Base-by-base conservation (phyloP, 1,140 invertebrate genomes). In the Pygmarrhopalites habei region DNA sequence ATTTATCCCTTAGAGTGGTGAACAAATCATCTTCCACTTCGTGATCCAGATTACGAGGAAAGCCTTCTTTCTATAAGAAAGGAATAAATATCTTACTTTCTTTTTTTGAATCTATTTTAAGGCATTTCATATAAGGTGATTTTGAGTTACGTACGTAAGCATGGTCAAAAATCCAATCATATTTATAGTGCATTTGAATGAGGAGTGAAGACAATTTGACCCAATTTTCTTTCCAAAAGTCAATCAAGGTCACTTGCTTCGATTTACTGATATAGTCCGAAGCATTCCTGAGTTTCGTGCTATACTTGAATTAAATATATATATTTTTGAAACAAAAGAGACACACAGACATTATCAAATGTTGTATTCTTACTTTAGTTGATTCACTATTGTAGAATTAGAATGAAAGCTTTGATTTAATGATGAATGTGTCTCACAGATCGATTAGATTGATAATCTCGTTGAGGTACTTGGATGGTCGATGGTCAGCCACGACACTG, bases 141-240 rank as follows among this genome's bases (percentile, higher is more conserved):
- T 47, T n/a, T 47, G 5, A 47, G n/a, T 47, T 47, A 5, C 62
- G 47, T 64, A 59, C 62, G 46, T 28, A 59, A 12, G 56, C 12
- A 43, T 58, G 57, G 12, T 51, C 56, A 26, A 64, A 58, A 25
- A 43, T 26, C 44, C 44, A 58, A 32, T 64, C 62, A 52, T 64
- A 64, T 43, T 64, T 58, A 15, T 28, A 58, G 43, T 59, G 55
- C 2, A 64, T 1, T 64, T 64, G 62, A 3, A n/a, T 17, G n/a
- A 64, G n/a, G 19, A 64, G 26, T 4, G 26, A 44, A 2, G 55
- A 39, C 17, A 64, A n/a, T 44, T 59, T 64, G 47, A 64, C 55
- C 62, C 62, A 64, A 43, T 28, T 44, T 49, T 58, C 62, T 35
- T 64, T 64, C 28, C 43, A 60, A 32, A 41, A 35, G 7, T 64